Evolutionary conservation across 1,140 invertebrate species (phyloP).

Genomic region (Lucilia cuprina): DNA sequence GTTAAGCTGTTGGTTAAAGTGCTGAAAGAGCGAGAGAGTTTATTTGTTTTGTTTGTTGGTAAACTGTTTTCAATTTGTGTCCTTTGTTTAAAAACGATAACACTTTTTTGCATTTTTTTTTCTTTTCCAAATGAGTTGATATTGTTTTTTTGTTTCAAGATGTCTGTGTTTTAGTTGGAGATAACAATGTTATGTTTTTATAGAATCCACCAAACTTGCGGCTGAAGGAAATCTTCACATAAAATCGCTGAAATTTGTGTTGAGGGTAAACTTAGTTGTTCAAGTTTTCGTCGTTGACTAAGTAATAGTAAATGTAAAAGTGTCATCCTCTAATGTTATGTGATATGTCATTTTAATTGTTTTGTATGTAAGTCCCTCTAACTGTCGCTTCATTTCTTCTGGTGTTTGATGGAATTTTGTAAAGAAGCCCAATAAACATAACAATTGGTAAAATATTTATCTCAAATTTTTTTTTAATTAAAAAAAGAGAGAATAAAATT

Average conservation of each 20-base stretch:
- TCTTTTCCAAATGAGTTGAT: neutral
- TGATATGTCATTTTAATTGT: conserved; percentile 11
- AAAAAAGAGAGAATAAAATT: too few relatives aligned
- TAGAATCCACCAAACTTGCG: neutral
- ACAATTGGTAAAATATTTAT: too few relatives aligned
- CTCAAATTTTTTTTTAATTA: too few relatives aligned
- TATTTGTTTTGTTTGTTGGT: neutral
- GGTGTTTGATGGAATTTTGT: neutral
- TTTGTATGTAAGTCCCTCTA: neutral
- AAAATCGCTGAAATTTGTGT: neutral
- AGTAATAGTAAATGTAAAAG: neutral
- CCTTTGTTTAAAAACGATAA: neutral
- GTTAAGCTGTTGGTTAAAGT: neutral
- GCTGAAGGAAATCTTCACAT: neutral
- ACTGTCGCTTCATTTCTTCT: neutral
- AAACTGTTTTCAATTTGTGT: neutral
- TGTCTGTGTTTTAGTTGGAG: neutral
- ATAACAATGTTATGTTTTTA: neutral
- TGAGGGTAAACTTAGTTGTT: neutral
- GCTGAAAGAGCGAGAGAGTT: neutral
- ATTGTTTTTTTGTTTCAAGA: neutral
- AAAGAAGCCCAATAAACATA: too few relatives aligned
- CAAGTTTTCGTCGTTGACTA: neutral
- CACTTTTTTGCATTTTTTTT: neutral
- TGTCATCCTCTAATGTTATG: neutral